Evolutionary conservation across 2,888 invertebrate genomes (phyloP).

Genomic region (Leucozona laternaria): DNA sequence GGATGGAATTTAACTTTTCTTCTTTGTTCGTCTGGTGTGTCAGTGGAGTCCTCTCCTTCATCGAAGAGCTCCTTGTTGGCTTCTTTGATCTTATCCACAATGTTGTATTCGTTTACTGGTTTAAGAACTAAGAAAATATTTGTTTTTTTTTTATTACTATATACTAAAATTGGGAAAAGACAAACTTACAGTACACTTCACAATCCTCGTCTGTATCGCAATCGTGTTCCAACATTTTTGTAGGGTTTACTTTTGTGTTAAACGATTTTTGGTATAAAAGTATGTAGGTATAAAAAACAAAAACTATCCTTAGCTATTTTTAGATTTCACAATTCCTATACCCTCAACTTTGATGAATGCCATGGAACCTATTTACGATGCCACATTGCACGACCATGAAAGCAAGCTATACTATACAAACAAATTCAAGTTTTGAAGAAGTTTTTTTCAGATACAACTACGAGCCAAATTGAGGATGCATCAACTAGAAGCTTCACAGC

Average conservation of each 20-base stretch:
- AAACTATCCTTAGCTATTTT: conserved; percentile 61
- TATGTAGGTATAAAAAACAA: background rate
- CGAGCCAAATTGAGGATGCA: conserved; percentile 40
- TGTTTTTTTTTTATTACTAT: background rate
- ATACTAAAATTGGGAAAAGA: conserved; percentile 27
- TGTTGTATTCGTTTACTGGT: conserved; percentile 85
- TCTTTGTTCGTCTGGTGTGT: conserved; percentile 66
- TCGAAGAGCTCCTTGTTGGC: conserved; percentile 85
- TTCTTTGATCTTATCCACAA: conserved; percentile 85
- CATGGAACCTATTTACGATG: conserved; percentile 53
- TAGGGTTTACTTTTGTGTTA: conserved; percentile 44
- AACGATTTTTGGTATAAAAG: conserved; percentile 35
- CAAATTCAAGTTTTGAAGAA: conserved; percentile 41
- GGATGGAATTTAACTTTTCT: conserved; percentile 84
- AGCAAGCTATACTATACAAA: conserved; percentile 23
- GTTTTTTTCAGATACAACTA: conserved; percentile 51
- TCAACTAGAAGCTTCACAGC: conserved; percentile 42
- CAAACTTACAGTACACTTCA: conserved; percentile 83
- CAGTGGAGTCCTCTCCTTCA: conserved; percentile 67
- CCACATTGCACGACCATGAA: conserved; percentile 60
- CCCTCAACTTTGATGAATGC: conserved; percentile 45
- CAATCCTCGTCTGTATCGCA: conserved; percentile 83
- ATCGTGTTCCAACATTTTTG: conserved; percentile 81
- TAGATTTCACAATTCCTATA: conserved; percentile 48
- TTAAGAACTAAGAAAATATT: conserved; percentile 79